Evolutionary conservation across 1,140 invertebrate species (phyloP).

Genomic region (Drosophila takahashii): DNA sequence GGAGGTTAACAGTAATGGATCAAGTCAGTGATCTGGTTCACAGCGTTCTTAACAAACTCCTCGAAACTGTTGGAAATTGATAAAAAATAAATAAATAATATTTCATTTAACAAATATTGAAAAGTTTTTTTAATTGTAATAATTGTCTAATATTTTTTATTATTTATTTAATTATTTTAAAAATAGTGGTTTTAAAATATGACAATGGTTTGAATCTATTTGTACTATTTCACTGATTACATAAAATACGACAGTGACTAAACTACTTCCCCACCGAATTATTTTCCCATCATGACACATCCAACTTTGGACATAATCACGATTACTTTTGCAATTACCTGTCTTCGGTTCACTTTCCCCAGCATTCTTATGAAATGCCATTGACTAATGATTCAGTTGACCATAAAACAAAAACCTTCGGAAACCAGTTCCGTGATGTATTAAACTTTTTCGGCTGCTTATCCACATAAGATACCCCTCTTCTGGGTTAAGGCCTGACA

Average conservation of each 20-base stretch:
- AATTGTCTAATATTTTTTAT: too few species aligned
- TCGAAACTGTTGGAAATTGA: background rate
- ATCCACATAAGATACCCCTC: constrained; percentile 2
- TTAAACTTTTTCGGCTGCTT: constrained; percentile 34
- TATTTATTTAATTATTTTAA: too few species aligned
- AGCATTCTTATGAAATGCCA: constrained; percentile 61
- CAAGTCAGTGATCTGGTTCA: constrained; percentile 4
- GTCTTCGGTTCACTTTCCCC: constrained; percentile 51
- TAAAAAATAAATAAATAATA: too few species aligned
- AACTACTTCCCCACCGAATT: background rate
- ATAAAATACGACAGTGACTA: too few species aligned
- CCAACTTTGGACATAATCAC: constrained; percentile 28
- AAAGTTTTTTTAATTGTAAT: background rate
- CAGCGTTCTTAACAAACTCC: constrained; percentile 9
- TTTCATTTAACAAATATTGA: too few species aligned
- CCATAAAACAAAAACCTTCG: constrained; percentile 51
- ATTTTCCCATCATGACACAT: constrained; percentile 1
- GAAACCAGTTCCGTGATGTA: constrained; percentile 64
- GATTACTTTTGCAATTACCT: constrained; percentile 61
- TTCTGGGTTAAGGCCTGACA: constrained; percentile 60
- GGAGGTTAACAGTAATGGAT: constrained; percentile 21
- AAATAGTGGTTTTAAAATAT: too few species aligned
- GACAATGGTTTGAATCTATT: too few species aligned
- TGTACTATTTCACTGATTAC: too few species aligned
- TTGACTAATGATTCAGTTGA: constrained; percentile 75